A percentile compares a stretch with the other conserved stretches of the same genome.
phyloP scores from a whole-genome alignment of 2,797 vertebrate species.

The Enteromius unitaeniatus region DNA sequence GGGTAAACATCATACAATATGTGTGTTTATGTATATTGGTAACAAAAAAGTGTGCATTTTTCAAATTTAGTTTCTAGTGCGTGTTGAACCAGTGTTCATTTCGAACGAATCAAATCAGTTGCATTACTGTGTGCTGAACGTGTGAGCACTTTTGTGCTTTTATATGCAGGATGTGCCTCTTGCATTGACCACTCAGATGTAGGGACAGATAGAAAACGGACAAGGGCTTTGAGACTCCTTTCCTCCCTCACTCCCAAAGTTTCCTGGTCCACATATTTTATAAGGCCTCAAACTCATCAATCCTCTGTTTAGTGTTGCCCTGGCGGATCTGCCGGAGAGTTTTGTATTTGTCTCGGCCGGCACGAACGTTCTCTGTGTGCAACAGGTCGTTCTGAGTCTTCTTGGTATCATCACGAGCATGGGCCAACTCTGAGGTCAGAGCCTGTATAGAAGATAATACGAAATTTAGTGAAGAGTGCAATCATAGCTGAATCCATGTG shows the following conservation, averaged over 20 bases:
- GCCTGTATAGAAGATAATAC: conserved; percentile 72
- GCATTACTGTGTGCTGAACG: conserved; percentile 19
- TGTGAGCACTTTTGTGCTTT: conserved; percentile 15
- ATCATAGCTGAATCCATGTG: background rate
- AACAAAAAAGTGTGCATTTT: conserved; percentile 40
- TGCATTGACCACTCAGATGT: conserved; percentile 75
- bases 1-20: background rate
- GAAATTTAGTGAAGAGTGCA: background rate
- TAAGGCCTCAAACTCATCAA: conserved; percentile 95
- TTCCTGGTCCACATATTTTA: conserved; percentile 69
- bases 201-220: conserved; percentile 56
- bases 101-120: background rate
- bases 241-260: conserved; percentile 3
- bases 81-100: background rate
- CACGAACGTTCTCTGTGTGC: conserved; percentile 88
- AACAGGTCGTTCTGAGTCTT: conserved; percentile 92
- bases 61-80: conserved; percentile 1
- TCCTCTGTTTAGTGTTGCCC: conserved; percentile 98
- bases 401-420: conserved; percentile 89
- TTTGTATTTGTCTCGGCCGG: conserved; percentile 96
- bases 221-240: conserved; percentile 26
- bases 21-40: background rate
- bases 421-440: conserved; percentile 89
- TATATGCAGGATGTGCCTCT: conserved; percentile 39
- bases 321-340: conserved; percentile 93